These are phyloP conservation scores for Malacosoma neustria DNA, from an alignment of 2,888 invertebrate genomes.

Conservation along the genomic window DNA sequence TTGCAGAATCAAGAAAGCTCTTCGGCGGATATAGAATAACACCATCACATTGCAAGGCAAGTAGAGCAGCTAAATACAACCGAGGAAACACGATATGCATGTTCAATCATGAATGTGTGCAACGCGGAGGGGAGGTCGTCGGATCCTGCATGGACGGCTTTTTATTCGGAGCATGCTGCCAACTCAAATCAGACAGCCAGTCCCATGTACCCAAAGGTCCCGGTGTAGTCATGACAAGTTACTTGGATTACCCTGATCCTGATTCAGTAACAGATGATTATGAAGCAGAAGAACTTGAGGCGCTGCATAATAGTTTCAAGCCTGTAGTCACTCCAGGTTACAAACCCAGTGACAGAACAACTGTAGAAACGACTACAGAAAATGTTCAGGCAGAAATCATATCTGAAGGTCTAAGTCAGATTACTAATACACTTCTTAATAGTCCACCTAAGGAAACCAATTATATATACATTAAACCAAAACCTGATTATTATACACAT, in stretches of 20 bases:
- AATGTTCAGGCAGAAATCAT: conserved; percentile 61
- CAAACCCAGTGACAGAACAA: conserved; percentile 38
- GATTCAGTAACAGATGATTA: conserved; percentile 53
- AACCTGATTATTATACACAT: conserved; percentile 59
- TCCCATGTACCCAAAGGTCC: conserved; percentile 67
- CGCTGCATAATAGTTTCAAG: conserved; percentile 62
- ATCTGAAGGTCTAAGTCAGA: conserved; percentile 72
- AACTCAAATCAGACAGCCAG: conserved; percentile 72
- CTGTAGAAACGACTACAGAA: conserved; percentile 44
- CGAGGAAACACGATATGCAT: conserved; percentile 88
- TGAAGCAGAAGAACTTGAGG: conserved; percentile 50
- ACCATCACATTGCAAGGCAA: conserved; percentile 85
- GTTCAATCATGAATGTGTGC: conserved; percentile 93
- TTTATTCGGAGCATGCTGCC: conserved; percentile 93
- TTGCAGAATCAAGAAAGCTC: conserved; percentile 76
- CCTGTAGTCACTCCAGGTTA: conserved; percentile 65
- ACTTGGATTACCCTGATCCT: conserved; percentile 57
- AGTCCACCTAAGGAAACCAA: conserved; percentile 60
- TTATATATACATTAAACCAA: conserved; percentile 37
- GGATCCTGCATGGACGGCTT: conserved; percentile 95
- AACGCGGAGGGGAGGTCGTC: conserved; percentile 85
- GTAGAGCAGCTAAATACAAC: conserved; percentile 76
- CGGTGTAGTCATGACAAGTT: conserved; percentile 64
- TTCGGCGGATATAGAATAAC: conserved; percentile 92
- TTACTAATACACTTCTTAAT: conserved; percentile 66